A percentile compares a stretch with the other conserved stretches of the same genome.
These are phyloP conservation scores for Chromoteleia sp. DNA, from an alignment of 2,888 invertebrate species.

Conservation along the genomic window DNA sequence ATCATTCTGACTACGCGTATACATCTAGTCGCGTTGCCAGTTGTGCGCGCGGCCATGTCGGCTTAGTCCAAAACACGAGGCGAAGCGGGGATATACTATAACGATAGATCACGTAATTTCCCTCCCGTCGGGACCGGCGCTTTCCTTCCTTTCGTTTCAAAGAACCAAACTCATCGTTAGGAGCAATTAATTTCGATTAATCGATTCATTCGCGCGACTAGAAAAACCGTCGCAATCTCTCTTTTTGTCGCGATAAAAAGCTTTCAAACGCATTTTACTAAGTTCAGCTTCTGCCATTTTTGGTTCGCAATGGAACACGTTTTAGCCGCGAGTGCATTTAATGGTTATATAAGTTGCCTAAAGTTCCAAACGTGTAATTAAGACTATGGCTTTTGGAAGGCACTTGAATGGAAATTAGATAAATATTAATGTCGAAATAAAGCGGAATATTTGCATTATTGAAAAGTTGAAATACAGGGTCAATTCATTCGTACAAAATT, in stretches of 20 bases:
- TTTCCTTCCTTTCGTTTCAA: constrained; percentile 56
- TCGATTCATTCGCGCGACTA: constrained; percentile 40
- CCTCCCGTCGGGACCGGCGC: constrained; percentile 41
- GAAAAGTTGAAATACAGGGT: not conserved
- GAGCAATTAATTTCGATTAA: constrained; percentile 60
- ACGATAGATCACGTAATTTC: constrained; percentile 71
- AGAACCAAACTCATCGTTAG: constrained; percentile 56
- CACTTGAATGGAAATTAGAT: constrained; percentile 42
- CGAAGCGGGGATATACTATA: constrained; percentile 52
- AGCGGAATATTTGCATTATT: constrained; percentile 2
- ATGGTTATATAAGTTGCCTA: constrained; percentile 55
- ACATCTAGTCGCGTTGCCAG: constrained; percentile 68
- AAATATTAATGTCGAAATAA: constrained; percentile 41
- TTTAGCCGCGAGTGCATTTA: constrained; percentile 57
- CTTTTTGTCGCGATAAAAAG: constrained; percentile 37
- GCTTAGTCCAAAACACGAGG: constrained; percentile 68
- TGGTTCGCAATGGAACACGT: constrained; percentile 36
- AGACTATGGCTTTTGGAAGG: constrained; percentile 25
- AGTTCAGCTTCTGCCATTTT: constrained; percentile 28
- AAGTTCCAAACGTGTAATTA: constrained; percentile 45
- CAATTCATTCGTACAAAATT: constrained; percentile 6
- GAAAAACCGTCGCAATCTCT: constrained; percentile 23
- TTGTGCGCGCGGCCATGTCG: constrained; percentile 70
- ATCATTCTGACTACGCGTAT: constrained; percentile 76
- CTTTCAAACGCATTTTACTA: not conserved